These are phyloP conservation scores for Prionace glauca DNA, from an alignment of 2,797 vertebrate genomes.

Conservation along the genomic window DNA sequence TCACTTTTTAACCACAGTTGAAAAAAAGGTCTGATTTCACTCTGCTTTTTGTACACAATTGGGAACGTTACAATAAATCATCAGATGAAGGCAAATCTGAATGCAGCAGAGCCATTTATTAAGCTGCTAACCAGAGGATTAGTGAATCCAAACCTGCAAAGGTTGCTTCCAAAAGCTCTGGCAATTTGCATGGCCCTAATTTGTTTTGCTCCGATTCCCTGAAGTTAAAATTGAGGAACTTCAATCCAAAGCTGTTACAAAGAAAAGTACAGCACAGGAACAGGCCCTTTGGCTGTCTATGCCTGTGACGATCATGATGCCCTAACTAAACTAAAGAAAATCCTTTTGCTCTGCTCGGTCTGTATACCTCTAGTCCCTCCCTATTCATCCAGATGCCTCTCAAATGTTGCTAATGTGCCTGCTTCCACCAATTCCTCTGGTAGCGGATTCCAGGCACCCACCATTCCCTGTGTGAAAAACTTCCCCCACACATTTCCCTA, in stretches of 20 bases:
- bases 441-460: too few relatives aligned
- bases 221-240: neutral
- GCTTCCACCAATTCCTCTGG: too few relatives aligned
- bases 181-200: neutral
- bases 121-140: neutral
- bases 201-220: neutral
- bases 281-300: too few relatives aligned
- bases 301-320: too few relatives aligned
- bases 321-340: too few relatives aligned
- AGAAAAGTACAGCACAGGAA: too few relatives aligned
- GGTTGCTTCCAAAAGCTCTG: neutral
- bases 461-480: too few relatives aligned
- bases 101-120: neutral
- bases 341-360: too few relatives aligned
- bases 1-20: neutral
- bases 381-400: too few relatives aligned
- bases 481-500: too few relatives aligned
- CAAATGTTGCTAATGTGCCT: too few relatives aligned
- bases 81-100: neutral
- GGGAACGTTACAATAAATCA: neutral
- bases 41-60: neutral
- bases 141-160: neutral
- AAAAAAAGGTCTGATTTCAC: neutral
- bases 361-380: too few relatives aligned
- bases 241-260: neutral